These are phyloP conservation scores for Meloidogyne exigua DNA, from an alignment of 1,140 invertebrate species.

Conservation along the genomic window DNA sequence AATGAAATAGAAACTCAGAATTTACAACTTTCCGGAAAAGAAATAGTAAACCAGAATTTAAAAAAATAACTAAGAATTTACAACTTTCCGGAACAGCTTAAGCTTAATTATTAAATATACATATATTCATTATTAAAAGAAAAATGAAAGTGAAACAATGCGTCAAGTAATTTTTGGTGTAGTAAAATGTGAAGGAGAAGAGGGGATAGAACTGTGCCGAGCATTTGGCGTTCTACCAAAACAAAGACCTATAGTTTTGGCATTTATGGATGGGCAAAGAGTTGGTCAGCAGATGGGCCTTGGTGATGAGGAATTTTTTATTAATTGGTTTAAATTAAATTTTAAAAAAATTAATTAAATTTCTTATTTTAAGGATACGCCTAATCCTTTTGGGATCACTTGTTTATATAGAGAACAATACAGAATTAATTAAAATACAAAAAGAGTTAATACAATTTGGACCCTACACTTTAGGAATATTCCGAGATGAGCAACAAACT, in stretches of 20 bases:
- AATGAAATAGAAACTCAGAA: too few species aligned
- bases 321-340: conserved; percentile 36
- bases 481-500: conserved; percentile 34
- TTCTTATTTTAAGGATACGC: background rate
- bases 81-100: background rate
- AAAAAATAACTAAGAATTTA: background rate
- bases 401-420: conserved; percentile 14
- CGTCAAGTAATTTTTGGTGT: conserved; percentile 23
- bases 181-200: conserved; percentile 45
- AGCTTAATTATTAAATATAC: background rate
- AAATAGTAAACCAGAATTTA: background rate
- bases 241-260: conserved; percentile 40
- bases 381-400: conserved; percentile 12
- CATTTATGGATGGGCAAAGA: conserved; percentile 34
- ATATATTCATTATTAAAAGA: background rate
- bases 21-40: background rate
- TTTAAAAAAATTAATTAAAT: background rate
- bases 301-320: conserved; percentile 45
- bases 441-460: background rate
- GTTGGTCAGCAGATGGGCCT: conserved; percentile 41
- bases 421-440: conserved; percentile 18
- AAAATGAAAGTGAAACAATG: background rate
- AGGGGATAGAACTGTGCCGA: conserved; percentile 31
- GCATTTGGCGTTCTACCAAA: conserved; percentile 44
- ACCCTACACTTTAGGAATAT: conserved; percentile 39